These are phyloP conservation scores for Drosophila hamatofila DNA, from an alignment of 2,888 invertebrate species.

Conservation along the genomic window DNA sequence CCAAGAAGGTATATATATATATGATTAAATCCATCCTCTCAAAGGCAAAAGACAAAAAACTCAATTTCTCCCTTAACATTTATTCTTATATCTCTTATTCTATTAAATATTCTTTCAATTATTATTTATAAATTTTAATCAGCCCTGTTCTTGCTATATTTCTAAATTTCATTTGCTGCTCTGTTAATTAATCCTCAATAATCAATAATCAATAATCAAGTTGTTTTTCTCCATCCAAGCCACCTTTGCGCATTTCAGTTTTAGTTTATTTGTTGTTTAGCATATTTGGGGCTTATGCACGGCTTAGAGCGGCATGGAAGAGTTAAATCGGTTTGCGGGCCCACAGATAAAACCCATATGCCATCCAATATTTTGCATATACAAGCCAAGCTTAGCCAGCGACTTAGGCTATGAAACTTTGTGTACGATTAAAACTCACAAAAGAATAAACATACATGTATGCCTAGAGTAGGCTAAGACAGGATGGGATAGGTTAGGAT, in stretches of 20 bases:
- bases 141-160: background rate
- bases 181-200: background rate
- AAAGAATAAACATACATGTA: background rate
- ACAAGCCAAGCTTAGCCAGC: slow-evolving; percentile 33
- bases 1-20: too few relatives aligned
- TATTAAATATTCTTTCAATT: background rate
- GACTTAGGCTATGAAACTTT: slow-evolving; percentile 48
- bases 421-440: slow-evolving; percentile 42
- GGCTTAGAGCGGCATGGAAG: slow-evolving; percentile 63
- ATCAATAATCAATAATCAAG: background rate
- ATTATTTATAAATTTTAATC: background rate
- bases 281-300: slow-evolving; percentile 66
- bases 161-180: background rate
- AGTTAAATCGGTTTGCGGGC: slow-evolving; percentile 64
- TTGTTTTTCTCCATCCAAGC: background rate
- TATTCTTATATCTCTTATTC: too few relatives aligned
- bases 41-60: too few relatives aligned
- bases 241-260: slow-evolving; percentile 32
- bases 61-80: too few relatives aligned
- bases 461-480: background rate
- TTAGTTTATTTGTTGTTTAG: slow-evolving; percentile 30
- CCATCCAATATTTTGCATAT: slow-evolving; percentile 68
- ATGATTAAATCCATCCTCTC: too few relatives aligned
- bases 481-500: slow-evolving; percentile 7
- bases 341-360: slow-evolving; percentile 48